A percentile compares a stretch with the other conserved stretches of the same genome.
phyloP scores from a whole-genome alignment of 2,888 invertebrate genomes.

The Clunio marinus region DNA sequence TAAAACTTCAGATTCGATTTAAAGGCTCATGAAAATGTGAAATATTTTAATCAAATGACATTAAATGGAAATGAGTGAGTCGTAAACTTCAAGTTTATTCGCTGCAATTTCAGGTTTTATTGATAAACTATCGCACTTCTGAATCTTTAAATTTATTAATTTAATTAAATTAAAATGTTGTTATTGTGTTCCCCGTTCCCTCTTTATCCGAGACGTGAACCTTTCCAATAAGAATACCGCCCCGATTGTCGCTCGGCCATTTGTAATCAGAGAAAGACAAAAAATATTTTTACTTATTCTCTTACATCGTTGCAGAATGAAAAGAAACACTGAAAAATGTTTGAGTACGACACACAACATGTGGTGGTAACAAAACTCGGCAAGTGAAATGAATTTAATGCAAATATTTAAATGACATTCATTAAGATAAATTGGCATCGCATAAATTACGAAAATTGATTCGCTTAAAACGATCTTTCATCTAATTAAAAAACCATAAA shows the following conservation, averaged over 20 bases:
- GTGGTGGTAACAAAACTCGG: neutral
- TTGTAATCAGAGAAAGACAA: conserved; percentile 36
- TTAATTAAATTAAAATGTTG: neutral
- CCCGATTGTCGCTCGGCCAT: conserved; percentile 29
- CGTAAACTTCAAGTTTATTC: too few relatives aligned
- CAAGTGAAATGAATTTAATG: neutral
- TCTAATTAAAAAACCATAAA: neutral
- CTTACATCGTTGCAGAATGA: neutral
- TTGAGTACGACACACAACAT: neutral
- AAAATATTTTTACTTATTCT: neutral
- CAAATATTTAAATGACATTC: neutral
- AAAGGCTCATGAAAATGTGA: too few relatives aligned
- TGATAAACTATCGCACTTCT: too few relatives aligned
- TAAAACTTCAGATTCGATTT: too few relatives aligned
- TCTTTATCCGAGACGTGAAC: conserved; percentile 6
- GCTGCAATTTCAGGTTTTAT: too few relatives aligned
- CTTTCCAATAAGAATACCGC: conserved; percentile 8
- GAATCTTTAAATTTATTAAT: too few relatives aligned
- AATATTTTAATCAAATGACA: too few relatives aligned
- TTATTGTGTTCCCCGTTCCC: conserved; percentile 20
- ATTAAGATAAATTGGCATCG: neutral
- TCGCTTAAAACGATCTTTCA: neutral
- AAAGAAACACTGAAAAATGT: neutral
- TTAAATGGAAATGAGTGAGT: too few relatives aligned
- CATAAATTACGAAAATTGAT: neutral